Conservation (phyloP, 2,113 vertebrate genomes). For the Passer domesticus region DNA sequence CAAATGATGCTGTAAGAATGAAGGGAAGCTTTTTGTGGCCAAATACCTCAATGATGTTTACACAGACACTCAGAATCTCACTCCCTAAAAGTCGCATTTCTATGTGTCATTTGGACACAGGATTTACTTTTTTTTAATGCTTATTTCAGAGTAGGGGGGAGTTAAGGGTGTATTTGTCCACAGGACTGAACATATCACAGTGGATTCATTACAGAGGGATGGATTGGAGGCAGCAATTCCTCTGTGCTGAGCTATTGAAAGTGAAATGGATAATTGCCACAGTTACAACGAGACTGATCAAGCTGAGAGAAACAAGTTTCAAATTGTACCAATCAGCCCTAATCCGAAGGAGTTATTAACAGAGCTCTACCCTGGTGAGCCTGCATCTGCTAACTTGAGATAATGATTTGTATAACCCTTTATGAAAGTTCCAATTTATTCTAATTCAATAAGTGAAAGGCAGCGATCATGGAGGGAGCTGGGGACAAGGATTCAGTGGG, state of each 20-base stretch:
- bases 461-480: constrained; percentile 44
- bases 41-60: constrained; percentile 36
- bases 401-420: constrained; percentile 84
- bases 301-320: constrained; percentile 86
- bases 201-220: constrained; percentile 73
- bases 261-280: constrained; percentile 82
- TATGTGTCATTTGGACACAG: neutral
- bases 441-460: constrained; percentile 81
- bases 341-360: constrained; percentile 83
- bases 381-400: constrained; percentile 81
- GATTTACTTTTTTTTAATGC: neutral
- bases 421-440: constrained; percentile 83
- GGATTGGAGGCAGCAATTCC: constrained; percentile 66
- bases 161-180: constrained; percentile 7
- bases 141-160: neutral
- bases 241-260: constrained; percentile 76
- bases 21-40: constrained; percentile 29
- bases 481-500: neutral
- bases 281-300: constrained; percentile 80
- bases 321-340: constrained; percentile 85
- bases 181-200: constrained; percentile 9
- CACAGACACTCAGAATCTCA: constrained; percentile 2
- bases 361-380: constrained; percentile 79
- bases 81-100: neutral
- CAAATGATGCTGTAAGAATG: constrained; percentile 43